These are phyloP conservation scores for Laticauda colubrina DNA, from an alignment of 2,113 vertebrate genomes.

Conservation along the genomic window DNA sequence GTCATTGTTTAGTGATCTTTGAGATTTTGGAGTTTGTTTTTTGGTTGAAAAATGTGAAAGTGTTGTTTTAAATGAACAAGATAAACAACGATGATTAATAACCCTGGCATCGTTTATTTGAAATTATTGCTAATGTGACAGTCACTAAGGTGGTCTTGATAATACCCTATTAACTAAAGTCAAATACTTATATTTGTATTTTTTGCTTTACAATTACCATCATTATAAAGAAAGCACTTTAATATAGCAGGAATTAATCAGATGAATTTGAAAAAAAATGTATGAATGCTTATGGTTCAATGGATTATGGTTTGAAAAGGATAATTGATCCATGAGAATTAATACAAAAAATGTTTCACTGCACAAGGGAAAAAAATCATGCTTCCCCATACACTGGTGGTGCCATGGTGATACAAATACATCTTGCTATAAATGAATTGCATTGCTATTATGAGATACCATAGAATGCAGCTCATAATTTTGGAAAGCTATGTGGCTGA, in stretches of 20 bases:
- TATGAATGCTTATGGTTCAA: not conserved
- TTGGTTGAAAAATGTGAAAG: not conserved
- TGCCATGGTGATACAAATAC: not conserved
- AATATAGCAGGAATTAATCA: not conserved
- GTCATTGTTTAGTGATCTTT: not conserved
- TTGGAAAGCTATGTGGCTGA: not conserved
- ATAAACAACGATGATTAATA: constrained; percentile 9
- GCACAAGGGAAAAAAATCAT: not conserved
- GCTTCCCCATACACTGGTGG: not conserved
- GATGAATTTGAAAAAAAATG: not conserved
- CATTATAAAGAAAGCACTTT: not conserved
- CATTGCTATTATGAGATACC: not conserved
- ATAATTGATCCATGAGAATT: not conserved
- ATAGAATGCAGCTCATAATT: not conserved
- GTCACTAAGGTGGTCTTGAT: not conserved
- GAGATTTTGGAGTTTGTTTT: not conserved
- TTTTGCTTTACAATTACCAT: constrained; percentile 5
- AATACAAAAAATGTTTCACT: not conserved
- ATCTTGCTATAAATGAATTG: not conserved
- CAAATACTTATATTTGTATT: not conserved
- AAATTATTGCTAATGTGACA: not conserved
- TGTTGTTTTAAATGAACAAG: not conserved
- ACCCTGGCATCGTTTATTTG: not conserved
- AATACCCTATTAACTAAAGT: constrained; percentile 2
- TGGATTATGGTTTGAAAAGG: not conserved